Percentiles rank a stretch among this genome's conserved stretches.
Evolutionary conservation across 2,797 vertebrate species (phyloP).

Genomic region (Sebastes miniatus): DNA sequence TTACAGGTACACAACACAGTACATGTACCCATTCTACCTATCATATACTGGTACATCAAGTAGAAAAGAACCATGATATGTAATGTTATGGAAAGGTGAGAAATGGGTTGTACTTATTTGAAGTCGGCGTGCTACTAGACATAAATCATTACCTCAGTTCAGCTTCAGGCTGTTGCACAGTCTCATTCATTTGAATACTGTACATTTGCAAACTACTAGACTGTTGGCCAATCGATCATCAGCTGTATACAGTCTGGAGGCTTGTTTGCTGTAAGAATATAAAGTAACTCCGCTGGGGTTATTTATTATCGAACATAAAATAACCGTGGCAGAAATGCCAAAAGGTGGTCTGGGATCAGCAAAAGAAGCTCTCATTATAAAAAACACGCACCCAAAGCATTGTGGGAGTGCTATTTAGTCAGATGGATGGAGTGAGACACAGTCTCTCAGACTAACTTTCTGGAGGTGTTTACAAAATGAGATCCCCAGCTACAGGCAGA

Average conservation of each 20-base stretch:
- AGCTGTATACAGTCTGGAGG: slow-evolving; percentile 56
- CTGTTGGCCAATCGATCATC: slow-evolving; percentile 70
- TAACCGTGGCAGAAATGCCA: slow-evolving; percentile 62
- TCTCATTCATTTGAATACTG: slow-evolving; percentile 76
- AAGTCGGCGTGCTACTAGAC: slow-evolving; percentile 65
- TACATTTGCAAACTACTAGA: slow-evolving; percentile 69
- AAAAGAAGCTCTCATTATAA: slow-evolving; percentile 56
- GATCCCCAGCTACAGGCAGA: slow-evolving; percentile 37
- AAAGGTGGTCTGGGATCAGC: slow-evolving; percentile 64
- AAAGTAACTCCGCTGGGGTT: slow-evolving; percentile 57
- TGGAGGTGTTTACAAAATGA: slow-evolving; percentile 56
- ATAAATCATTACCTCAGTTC: slow-evolving; percentile 72
- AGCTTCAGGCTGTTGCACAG: slow-evolving; percentile 70
- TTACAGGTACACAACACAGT: neutral
- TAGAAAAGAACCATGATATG: slow-evolving; percentile 46
- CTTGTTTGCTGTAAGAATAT: slow-evolving; percentile 70
- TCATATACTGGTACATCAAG: slow-evolving; percentile 29
- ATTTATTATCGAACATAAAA: slow-evolving; percentile 64
- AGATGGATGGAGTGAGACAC: slow-evolving; percentile 39
- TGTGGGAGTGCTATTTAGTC: slow-evolving; percentile 41
- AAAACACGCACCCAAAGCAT: slow-evolving; percentile 47
- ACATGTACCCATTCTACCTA: slow-evolving; percentile 1
- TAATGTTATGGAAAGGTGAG: slow-evolving; percentile 67
- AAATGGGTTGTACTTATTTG: slow-evolving; percentile 66
- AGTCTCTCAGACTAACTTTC: slow-evolving; percentile 37